Percentiles rank a stretch among this genome's conserved stretches.
Conservation (phyloP, 2,797 vertebrate species). For the Coregonus sp. region DNA sequence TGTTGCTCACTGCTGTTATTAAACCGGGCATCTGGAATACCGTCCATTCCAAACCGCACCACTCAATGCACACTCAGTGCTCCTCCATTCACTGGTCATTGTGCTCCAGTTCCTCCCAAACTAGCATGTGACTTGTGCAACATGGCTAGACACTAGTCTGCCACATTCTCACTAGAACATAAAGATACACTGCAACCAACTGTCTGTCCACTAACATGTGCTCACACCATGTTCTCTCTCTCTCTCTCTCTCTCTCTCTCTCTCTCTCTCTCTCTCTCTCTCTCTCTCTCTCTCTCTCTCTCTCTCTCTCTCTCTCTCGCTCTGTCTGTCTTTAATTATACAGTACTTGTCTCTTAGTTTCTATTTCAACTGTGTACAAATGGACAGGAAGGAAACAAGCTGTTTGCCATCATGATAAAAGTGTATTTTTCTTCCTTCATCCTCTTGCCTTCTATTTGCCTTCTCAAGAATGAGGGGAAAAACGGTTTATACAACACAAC, state of each 20-base stretch:
- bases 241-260: too few species aligned
- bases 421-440: neutral
- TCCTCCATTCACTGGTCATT: constrained; percentile 48
- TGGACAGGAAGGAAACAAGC: neutral
- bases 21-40: constrained; percentile 10
- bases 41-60: constrained; percentile 25
- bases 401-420: neutral
- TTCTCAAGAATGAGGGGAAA: neutral
- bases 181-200: neutral
- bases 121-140: constrained; percentile 51
- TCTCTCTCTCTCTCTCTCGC: neutral
- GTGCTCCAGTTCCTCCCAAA: constrained; percentile 60
- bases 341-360: neutral
- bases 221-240: neutral
- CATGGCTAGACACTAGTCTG: constrained; percentile 13
- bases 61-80: constrained; percentile 28
- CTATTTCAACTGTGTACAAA: neutral
- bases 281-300: neutral
- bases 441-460: neutral
- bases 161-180: too few species aligned
- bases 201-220: neutral
- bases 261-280: too few species aligned
- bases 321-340: neutral
- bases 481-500: neutral
- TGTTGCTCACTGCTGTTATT: constrained; percentile 1